A percentile compares a stretch with the other conserved stretches of the same genome.
Evolutionary conservation across 2,113 vertebrate species (phyloP).

Genomic region (Rutilus rutilus): DNA sequence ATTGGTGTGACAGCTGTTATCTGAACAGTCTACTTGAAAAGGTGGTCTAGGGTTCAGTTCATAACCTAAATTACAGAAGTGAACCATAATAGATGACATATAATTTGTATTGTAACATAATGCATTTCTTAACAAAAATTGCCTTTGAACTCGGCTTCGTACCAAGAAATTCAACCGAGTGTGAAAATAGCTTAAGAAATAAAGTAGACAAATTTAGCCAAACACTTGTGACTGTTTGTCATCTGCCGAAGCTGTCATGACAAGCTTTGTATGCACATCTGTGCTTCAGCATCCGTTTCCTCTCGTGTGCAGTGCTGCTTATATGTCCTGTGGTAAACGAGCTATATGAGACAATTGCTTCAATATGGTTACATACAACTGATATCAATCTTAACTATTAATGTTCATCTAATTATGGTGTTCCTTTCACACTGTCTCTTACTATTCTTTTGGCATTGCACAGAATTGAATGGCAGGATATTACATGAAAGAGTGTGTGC

Average conservation of each 20-base stretch:
- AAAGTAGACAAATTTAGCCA: constrained; percentile 1
- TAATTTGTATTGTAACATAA: background rate
- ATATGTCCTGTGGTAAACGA: constrained; percentile 10
- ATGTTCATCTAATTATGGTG: background rate
- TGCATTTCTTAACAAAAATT: constrained; percentile 17
- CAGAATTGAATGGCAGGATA: background rate
- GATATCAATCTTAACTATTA: constrained; percentile 14
- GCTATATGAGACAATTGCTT: background rate
- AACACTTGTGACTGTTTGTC: constrained; percentile 26
- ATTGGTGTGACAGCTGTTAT: background rate
- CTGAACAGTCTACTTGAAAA: background rate
- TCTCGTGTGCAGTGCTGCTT: constrained; percentile 9
- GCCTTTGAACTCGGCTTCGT: background rate
- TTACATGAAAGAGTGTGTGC: background rate
- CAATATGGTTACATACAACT: constrained; percentile 4
- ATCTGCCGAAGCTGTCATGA: constrained; percentile 26
- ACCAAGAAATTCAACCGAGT: background rate
- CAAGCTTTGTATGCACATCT: constrained; percentile 39
- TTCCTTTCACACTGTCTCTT: background rate
- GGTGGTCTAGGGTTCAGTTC: background rate
- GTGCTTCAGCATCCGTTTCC: constrained; percentile 39
- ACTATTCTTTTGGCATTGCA: constrained; percentile 4
- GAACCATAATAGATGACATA: background rate
- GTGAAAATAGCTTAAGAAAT: constrained; percentile 7
- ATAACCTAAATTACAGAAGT: background rate